phyloP scores from a whole-genome alignment of 1,140 invertebrate genomes.

The Arctopsyche grandis region DNA sequence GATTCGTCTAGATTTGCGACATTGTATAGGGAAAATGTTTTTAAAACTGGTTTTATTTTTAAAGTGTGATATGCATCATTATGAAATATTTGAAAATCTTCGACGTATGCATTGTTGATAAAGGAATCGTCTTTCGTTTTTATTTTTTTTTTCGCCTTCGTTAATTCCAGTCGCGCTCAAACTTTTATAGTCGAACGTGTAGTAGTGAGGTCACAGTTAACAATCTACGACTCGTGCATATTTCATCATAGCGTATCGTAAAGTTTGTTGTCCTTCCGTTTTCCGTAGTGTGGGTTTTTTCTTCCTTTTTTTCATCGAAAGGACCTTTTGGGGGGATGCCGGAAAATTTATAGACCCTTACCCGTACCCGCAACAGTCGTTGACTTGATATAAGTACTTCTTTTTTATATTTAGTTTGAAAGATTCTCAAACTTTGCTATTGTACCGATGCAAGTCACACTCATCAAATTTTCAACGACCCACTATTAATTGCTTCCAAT shows the following conservation, averaged over 20 bases:
- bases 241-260: constrained; percentile 24
- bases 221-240: constrained; percentile 30
- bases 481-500: too few species aligned
- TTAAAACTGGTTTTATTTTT: too few species aligned
- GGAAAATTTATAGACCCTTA: constrained; percentile 22
- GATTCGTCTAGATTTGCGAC: too few species aligned
- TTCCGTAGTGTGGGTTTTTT: neutral
- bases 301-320: neutral
- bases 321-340: neutral
- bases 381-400: neutral
- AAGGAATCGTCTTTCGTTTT: neutral
- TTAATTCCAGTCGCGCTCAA: constrained; percentile 28
- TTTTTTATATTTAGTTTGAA: neutral
- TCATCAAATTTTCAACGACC: too few species aligned
- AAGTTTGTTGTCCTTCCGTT: neutral
- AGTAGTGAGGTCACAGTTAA: constrained; percentile 9
- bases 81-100: too few species aligned
- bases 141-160: neutral
- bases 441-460: too few species aligned
- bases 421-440: too few species aligned
- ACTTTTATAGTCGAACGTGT: constrained; percentile 21
- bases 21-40: too few species aligned
- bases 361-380: neutral
- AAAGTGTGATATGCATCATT: too few species aligned
- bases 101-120: neutral